Base-by-base conservation (phyloP, 2,797 vertebrate species). In the Telmatherina bonti region DNA sequence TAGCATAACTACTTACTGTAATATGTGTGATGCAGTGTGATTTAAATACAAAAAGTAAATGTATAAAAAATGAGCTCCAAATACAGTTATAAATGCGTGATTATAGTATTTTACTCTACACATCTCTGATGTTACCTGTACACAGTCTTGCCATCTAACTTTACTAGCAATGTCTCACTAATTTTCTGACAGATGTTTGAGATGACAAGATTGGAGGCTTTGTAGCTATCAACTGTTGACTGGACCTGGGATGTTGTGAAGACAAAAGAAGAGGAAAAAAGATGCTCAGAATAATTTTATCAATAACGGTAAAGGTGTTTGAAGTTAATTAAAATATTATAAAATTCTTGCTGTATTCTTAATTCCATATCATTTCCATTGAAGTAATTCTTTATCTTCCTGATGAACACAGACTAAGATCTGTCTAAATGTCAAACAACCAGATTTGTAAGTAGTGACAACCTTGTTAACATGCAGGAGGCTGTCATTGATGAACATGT, bases 391-490 rank as follows among this genome's bases (percentile, higher is more conserved):
- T 43, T 2, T 18, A 51, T 53, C 18, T n/a, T 58, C 4, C 12
- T 24, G 10, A 4, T 18, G 5, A 13, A 55, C 43, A 20, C 43
- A 45, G 5, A 6, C 2, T 7, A n/a, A n/a, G n/a, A 10, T 1
- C 55, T 45, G 0, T 60, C 5, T 69, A 29, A 66, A 36, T 22
- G 0, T 31, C 6, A 51, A 10, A 60, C 11, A 8, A n/a, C n/a
- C 49, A n/a, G 5, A 57, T 43, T 22, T 49, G 30, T 45, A 20
- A 65, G 10, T 7, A 8, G 9, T 54, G 45, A 27, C 81, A 83
- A 98, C 97, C 96, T 96, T 96, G 87, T 94, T 93, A 49, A 95
- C 85, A 0, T 96, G 94, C 24, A 89, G 69, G 20, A 96, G 94
- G 85, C 96, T 96, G 36, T 96, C 96, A 0, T 74, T 90, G 84